Base-by-base conservation (phyloP, 2,888 invertebrate genomes). In the Perizoma affinitatum region DNA sequence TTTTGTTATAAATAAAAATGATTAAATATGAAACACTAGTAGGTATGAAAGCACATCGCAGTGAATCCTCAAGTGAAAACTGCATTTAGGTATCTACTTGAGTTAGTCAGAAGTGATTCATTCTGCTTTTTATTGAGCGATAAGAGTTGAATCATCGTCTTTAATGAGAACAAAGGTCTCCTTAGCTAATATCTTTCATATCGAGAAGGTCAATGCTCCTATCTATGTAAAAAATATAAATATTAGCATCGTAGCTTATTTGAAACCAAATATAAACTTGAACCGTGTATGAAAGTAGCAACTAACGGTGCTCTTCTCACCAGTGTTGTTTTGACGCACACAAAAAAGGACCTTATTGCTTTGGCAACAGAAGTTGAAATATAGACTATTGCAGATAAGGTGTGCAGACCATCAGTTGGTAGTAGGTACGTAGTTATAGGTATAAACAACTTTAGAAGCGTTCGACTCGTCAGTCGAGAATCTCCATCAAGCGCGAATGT, bases 391-490 rank as follows among this genome's bases (percentile, higher is more conserved):
- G 51, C 43, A 46, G 60, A 61, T 58, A 67, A 63, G 66, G 61
- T 62, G 58, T 60, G 58, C 56, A 49, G 63, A 63, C 61, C 60
- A 59, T 63, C 58, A 61, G 47, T 44, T 55, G 52, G 22, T 22
- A 22, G 3, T 22, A 51, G 51, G 65, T 56, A 66, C 64, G 69
- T 22, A 22, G 22, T 22, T 22, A 22, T 22, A 22, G 22, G 22
- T 71, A 71, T 69, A 71, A 66, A 67, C 71, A 65, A 67, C 65
- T 66, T 69, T 69, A 63, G 66, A 58, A 54, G 62, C 61, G 63
- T 47, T 52, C 50, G 45, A 48, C 49, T 57, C 55, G 67, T 60
- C 71, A 71, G 71, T 71, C 67, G 68, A 55, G 65, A 54, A 63
- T 65, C 68, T 67, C 61, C 64, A 33, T 59, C 57, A 61, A 58